Evolutionary conservation across 2,113 vertebrate species (phyloP).

Genomic region (Clarias gariepinus): DNA sequence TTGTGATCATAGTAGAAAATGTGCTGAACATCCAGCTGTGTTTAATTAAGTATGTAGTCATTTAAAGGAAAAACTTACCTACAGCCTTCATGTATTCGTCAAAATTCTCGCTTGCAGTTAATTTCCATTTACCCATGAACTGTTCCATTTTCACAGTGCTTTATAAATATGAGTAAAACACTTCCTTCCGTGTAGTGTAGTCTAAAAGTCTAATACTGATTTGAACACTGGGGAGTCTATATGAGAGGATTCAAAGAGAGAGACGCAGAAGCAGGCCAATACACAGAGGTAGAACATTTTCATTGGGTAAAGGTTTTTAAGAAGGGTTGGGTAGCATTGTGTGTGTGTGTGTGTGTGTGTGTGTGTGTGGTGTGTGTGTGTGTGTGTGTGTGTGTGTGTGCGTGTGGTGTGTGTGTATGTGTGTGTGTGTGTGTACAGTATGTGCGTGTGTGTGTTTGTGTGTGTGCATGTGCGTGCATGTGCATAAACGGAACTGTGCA

Average conservation of each 20-base stretch:
- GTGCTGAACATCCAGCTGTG: no score
- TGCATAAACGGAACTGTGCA: no score
- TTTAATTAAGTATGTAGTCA: neutral
- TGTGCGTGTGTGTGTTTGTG: slow-evolving; percentile 6
- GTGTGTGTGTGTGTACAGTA: neutral
- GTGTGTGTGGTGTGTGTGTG: slow-evolving; percentile 16
- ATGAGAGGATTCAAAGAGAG: slow-evolving; percentile 6
- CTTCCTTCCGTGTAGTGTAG: neutral
- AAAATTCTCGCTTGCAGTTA: slow-evolving; percentile 75
- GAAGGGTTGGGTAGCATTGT: neutral
- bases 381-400: neutral
- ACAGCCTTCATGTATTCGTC: slow-evolving; percentile 82
- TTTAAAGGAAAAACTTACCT: slow-evolving; percentile 64
- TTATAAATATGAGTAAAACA: neutral
- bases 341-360: neutral
- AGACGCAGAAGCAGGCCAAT: slow-evolving; percentile 1
- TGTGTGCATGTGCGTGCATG: neutral
- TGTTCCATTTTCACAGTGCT: slow-evolving; percentile 65
- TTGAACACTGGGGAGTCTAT: neutral
- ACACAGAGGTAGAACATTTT: neutral
- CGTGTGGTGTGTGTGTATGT: neutral
- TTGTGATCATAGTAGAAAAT: no score
- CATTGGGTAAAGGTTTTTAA: neutral
- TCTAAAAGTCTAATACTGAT: neutral
- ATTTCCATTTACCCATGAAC: slow-evolving; percentile 80